These are phyloP conservation scores for Leptatherina wallacei DNA, from an alignment of 2,797 vertebrate species.

Conservation along the genomic window DNA sequence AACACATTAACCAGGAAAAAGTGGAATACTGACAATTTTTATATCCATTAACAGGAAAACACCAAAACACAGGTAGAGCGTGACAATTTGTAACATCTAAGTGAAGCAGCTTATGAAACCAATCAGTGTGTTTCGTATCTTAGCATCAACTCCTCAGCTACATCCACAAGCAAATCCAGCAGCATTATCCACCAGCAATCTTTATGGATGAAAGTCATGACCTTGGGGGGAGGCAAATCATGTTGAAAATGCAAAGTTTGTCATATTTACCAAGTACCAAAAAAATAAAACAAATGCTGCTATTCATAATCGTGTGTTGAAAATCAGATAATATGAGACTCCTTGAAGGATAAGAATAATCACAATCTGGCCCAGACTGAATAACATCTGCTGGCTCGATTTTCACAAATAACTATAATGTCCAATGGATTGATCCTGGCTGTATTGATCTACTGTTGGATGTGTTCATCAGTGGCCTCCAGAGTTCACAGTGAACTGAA, in stretches of 20 bases:
- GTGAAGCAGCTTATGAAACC: neutral
- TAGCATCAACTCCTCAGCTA: neutral
- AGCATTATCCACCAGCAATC: neutral
- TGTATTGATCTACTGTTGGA: neutral
- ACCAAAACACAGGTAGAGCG: neutral
- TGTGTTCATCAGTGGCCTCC: neutral
- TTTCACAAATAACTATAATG: neutral
- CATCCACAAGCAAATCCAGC: constrained; percentile 9
- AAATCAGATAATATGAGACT: too few species aligned
- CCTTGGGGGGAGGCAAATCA: too few species aligned
- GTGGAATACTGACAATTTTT: neutral
- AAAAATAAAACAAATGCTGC: too few species aligned
- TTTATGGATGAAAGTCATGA: neutral
- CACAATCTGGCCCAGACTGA: too few species aligned
- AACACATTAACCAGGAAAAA: constrained; percentile 13
- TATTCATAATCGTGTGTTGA: too few species aligned
- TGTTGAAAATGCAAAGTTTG: too few species aligned
- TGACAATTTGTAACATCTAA: neutral
- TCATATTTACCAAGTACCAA: too few species aligned
- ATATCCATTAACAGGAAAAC: neutral
- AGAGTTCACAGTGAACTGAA: neutral
- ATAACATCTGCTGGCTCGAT: neutral
- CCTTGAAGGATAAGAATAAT: too few species aligned
- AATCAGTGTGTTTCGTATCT: neutral
- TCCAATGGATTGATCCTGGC: neutral